Evolutionary conservation across 2,797 vertebrate species (phyloP).

Genomic region (Sardinella longiceps): DNA sequence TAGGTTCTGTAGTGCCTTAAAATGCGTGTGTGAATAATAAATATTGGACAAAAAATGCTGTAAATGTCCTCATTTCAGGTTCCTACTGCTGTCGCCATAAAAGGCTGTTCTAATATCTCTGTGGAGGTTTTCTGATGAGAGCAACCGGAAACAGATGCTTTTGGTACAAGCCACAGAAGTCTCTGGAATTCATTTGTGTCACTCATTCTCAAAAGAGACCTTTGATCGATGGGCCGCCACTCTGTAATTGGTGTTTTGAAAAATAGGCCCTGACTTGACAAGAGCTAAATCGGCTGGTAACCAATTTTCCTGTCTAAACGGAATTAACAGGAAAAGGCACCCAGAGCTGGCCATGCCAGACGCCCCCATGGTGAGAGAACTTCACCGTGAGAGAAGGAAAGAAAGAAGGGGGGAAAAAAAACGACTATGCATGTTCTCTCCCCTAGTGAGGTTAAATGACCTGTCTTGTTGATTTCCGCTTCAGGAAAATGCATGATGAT

Average conservation of each 20-base stretch:
- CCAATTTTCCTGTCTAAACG: conserved; percentile 64
- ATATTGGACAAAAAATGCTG: not conserved
- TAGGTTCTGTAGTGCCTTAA: no score
- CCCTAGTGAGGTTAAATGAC: conserved; percentile 5
- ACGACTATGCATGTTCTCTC: not conserved
- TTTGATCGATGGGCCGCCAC: conserved; percentile 62
- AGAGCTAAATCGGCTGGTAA: conserved; percentile 59
- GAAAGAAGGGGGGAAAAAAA: no score
- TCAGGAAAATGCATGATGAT: not conserved
- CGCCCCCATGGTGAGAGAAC: conserved; percentile 11
- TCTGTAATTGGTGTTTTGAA: conserved; percentile 66
- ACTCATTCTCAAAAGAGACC: conserved; percentile 41
- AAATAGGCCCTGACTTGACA: conserved; percentile 61
- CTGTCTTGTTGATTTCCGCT: conserved; percentile 17
- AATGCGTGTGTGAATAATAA: no score
- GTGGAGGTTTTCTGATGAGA: not conserved
- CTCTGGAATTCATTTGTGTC: conserved; percentile 59
- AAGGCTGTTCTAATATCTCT: not conserved
- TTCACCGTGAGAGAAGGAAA: not conserved
- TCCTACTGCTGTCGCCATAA: not conserved
- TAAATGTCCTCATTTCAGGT: not conserved
- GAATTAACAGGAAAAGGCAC: conserved; percentile 53
- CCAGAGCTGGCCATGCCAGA: conserved; percentile 56
- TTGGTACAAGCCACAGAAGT: conserved; percentile 43
- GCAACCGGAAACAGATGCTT: not conserved